phyloP scores from a whole-genome alignment of 2,888 invertebrate genomes.

The Dendrolimus houi region DNA sequence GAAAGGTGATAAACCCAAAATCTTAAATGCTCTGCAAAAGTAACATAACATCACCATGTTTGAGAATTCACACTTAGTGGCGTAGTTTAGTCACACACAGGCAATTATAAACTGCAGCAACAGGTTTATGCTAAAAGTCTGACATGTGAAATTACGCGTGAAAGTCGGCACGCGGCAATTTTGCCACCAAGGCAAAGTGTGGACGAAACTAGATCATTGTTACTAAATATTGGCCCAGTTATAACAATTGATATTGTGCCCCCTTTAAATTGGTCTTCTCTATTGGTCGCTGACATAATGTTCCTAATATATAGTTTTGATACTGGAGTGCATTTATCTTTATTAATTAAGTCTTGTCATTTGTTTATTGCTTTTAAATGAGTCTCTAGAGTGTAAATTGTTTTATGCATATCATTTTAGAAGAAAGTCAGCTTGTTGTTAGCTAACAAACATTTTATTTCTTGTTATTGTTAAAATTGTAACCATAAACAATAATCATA shows the following conservation, averaged over 20 bases:
- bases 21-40: not conserved
- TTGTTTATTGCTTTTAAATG: not conserved
- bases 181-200: conserved; percentile 15
- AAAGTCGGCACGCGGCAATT: conserved; percentile 21
- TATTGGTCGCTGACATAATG: conserved; percentile 11
- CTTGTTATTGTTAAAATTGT: too few relatives aligned
- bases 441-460: too few relatives aligned
- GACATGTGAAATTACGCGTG: conserved; percentile 34
- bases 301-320: not conserved
- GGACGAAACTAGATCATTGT: conserved; percentile 22
- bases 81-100: conserved; percentile 18
- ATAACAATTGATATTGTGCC: conserved; percentile 12
- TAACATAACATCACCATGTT: not conserved
- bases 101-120: conserved; percentile 18
- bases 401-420: not conserved
- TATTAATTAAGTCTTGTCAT: not conserved
- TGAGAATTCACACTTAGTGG: not conserved
- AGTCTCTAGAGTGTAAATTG: not conserved
- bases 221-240: conserved; percentile 23
- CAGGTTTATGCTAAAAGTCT: conserved; percentile 20
- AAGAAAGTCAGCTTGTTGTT: not conserved
- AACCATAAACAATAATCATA: too few relatives aligned
- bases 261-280: conserved; percentile 12
- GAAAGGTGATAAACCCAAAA: not conserved
- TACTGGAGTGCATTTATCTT: not conserved